Evolutionary conservation across 2,888 invertebrate species (phyloP), one percentile per base, ranked within the genome.

Genomic region (Tinea semifulvella): DNA sequence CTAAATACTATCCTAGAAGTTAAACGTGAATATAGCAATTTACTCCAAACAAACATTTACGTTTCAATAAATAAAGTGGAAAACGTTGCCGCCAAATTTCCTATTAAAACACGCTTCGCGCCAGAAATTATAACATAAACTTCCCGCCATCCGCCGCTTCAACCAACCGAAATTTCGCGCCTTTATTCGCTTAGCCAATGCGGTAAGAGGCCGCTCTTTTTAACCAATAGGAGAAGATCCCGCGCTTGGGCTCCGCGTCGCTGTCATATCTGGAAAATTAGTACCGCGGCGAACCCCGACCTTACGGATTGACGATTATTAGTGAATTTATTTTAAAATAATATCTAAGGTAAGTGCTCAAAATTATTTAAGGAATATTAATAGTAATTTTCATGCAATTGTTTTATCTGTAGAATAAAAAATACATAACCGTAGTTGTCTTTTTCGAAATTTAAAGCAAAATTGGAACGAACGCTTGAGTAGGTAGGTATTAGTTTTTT

Each of bases 91-190:
- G 31, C n/a, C 31, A 31, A n/a, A 31, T 31, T 31, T 31, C 31
- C 31, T 14, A 31, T 14, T 31, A 31, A 13, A 31, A 31, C 14
- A 31, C 11, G 7, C 3, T 31, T 31, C 36, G 36, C 36, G 36
- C 75, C 73, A 75, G 75, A 79, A 76, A 77, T 73, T 65, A 56
- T 53, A 60, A 60, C 58, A 54, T 64, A 63, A 63, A 63, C 71
- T 79, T 79, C 77, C 73, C 79, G 80, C 80, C 77, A 79, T 76
- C 74, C 69, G 70, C 60, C 59, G 58, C 52, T 60, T 74, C 74
- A 66, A 69, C 80, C 80, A 80, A 80, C 80, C 80, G 77, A 80
- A 80, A 75, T 69, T 80, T 80, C 68, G 68, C 80, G 80, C 80
- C 76, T 67, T 70, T 76, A 76, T 64, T 57, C 53, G 46, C 47